Conservation (phyloP, 2,888 invertebrate species). For the Stenurella melanura region DNA sequence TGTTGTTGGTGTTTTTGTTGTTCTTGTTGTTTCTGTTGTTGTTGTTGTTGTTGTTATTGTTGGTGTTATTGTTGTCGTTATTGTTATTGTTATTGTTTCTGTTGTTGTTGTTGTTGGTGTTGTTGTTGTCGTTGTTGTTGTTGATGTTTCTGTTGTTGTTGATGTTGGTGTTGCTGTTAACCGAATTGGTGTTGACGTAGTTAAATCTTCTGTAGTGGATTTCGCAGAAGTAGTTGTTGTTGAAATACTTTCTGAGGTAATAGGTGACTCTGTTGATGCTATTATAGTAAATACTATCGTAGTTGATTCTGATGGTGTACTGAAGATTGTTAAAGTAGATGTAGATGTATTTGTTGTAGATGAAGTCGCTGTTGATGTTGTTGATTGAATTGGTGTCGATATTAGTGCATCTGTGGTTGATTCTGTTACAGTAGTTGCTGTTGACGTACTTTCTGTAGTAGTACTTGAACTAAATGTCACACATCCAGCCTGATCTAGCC, state of each 20-base stretch:
- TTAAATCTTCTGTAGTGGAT: too few relatives aligned
- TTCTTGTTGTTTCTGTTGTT: too few relatives aligned
- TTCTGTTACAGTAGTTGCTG: background rate
- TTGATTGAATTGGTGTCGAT: background rate
- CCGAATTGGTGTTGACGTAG: background rate
- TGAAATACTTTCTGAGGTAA: background rate
- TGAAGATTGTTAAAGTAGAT: background rate
- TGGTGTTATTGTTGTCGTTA: too few relatives aligned
- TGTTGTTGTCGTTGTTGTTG: too few relatives aligned
- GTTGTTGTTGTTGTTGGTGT: too few relatives aligned
- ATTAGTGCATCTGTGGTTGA: too few relatives aligned
- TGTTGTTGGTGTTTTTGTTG: too few relatives aligned
- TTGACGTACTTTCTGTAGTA: background rate
- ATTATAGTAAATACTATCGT: background rate
- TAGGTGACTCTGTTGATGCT: background rate
- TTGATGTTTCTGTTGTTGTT: too few relatives aligned
- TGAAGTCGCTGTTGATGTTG: background rate
- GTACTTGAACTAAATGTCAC: background rate
- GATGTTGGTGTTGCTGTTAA: too few relatives aligned
- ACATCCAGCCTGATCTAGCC: constrained; percentile 11
- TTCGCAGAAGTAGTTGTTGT: background rate
- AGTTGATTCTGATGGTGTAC: background rate
- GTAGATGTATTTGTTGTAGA: background rate
- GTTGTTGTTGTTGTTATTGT: too few relatives aligned
- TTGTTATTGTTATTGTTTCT: too few relatives aligned